These are phyloP conservation scores for Lophius americanus DNA, from an alignment of 2,797 vertebrate genomes.

Conservation along the genomic window DNA sequence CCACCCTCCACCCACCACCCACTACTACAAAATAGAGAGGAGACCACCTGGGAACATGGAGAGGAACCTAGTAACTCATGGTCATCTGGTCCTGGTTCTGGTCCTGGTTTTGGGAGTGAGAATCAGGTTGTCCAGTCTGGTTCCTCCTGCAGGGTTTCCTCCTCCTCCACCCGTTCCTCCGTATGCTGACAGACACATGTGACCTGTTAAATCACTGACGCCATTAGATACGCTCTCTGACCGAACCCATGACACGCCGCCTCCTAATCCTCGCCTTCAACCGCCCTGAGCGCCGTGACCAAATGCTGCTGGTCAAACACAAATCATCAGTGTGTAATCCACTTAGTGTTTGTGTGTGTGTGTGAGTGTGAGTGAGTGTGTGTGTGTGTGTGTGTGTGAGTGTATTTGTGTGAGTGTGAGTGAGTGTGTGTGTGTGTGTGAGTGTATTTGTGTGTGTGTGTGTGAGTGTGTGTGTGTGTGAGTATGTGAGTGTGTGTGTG, in stretches of 20 bases:
- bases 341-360: slow-evolving; percentile 46
- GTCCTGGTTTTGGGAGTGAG: too few relatives aligned
- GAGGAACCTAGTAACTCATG: too few relatives aligned
- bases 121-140: slow-evolving; percentile 11
- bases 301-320: slow-evolving; percentile 72
- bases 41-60: too few relatives aligned
- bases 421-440: too few relatives aligned
- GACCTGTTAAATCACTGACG: slow-evolving; percentile 61
- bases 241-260: slow-evolving; percentile 68
- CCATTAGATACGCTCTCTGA: slow-evolving; percentile 67
- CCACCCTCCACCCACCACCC: too few relatives aligned
- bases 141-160: not conserved
- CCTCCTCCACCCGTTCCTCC: slow-evolving; percentile 33
- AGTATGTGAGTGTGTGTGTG: too few relatives aligned
- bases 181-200: slow-evolving; percentile 54
- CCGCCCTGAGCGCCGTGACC: slow-evolving; percentile 56
- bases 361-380: slow-evolving; percentile 33
- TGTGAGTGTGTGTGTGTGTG: slow-evolving; percentile 29
- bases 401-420: too few relatives aligned
- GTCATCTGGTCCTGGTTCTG: too few relatives aligned
- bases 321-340: slow-evolving; percentile 73
- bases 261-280: slow-evolving; percentile 64
- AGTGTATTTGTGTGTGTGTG: slow-evolving; percentile 18
- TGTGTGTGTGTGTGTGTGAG: slow-evolving; percentile 21
- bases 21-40: too few relatives aligned